Conservation (phyloP, 2,888 invertebrate genomes). For the Epirrhoe alternata region DNA sequence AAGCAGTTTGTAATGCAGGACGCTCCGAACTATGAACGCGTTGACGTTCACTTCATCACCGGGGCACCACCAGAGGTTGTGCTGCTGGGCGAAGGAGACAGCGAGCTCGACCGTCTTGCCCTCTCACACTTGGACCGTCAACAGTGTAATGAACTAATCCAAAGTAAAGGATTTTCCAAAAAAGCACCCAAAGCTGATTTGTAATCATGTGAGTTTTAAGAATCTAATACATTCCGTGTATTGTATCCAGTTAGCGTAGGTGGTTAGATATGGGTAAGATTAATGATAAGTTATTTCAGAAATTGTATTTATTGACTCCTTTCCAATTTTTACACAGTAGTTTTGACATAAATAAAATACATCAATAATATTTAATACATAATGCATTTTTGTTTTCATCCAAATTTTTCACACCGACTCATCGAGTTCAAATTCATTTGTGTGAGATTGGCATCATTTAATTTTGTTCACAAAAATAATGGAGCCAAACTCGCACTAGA, state of each 20-base stretch:
- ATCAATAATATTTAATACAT: conserved; percentile 8
- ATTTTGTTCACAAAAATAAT: not conserved
- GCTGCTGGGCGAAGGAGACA: conserved; percentile 82
- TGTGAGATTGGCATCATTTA: not conserved
- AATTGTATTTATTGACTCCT: conserved; percentile 29
- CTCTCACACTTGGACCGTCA: conserved; percentile 84
- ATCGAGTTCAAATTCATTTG: not conserved
- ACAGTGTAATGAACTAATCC: conserved; percentile 88
- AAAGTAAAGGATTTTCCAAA: conserved; percentile 85
- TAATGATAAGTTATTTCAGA: conserved; percentile 6
- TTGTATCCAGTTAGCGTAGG: conserved; percentile 9
- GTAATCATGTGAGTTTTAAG: conserved; percentile 22
- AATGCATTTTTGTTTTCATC: conserved; percentile 16
- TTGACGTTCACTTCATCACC: conserved; percentile 87
- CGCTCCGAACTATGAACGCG: conserved; percentile 85
- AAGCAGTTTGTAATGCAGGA: conserved; percentile 88
- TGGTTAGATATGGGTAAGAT: not conserved
- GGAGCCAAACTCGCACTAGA: not conserved
- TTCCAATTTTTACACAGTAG: conserved; percentile 17
- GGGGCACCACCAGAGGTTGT: conserved; percentile 88
- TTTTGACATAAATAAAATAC: conserved; percentile 20
- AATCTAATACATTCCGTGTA: conserved; percentile 20
- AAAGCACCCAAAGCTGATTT: conserved; percentile 68
- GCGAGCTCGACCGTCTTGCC: conserved; percentile 87
- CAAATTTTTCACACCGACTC: not conserved